phyloP scores from a whole-genome alignment of 2,797 vertebrate genomes.

The Esox masquinongy region DNA sequence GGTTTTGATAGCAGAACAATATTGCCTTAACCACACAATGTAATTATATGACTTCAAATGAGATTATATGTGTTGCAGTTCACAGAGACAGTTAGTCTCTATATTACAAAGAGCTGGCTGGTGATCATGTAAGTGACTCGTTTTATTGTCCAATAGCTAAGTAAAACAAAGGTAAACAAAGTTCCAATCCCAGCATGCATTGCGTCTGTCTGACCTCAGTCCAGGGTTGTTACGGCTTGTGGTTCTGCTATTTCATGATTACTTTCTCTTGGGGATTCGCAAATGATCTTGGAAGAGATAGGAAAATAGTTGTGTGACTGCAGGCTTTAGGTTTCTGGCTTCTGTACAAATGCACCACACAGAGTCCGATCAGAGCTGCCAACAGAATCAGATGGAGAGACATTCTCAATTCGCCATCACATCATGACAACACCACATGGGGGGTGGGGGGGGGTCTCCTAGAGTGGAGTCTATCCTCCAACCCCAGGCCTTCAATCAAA shows the following conservation, averaged over 20 bases:
- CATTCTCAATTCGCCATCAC: background rate
- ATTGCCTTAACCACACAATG: constrained; percentile 38
- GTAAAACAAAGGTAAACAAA: background rate
- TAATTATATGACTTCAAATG: constrained; percentile 52
- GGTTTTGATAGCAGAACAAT: constrained; percentile 51
- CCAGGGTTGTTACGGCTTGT: constrained; percentile 20
- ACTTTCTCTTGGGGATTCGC: constrained; percentile 19
- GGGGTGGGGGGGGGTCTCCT: background rate
- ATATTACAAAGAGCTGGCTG: constrained; percentile 30
- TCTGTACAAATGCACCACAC: background rate
- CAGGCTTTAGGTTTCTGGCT: background rate
- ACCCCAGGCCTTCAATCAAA: background rate
- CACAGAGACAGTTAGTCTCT: constrained; percentile 24
- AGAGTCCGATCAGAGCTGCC: too few species aligned
- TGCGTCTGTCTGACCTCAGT: constrained; percentile 8
- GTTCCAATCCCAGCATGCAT: constrained; percentile 9
- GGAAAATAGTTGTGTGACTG: background rate
- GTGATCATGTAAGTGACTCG: background rate
- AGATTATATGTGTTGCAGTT: constrained; percentile 28
- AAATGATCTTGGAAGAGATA: constrained; percentile 11
- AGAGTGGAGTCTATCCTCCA: background rate
- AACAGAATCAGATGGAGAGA: background rate
- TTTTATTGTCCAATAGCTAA: background rate
- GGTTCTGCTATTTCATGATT: constrained; percentile 11
- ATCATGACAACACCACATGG: background rate